Evolutionary conservation across 2,888 invertebrate genomes (phyloP).

Genomic region (Eilema caniola): DNA sequence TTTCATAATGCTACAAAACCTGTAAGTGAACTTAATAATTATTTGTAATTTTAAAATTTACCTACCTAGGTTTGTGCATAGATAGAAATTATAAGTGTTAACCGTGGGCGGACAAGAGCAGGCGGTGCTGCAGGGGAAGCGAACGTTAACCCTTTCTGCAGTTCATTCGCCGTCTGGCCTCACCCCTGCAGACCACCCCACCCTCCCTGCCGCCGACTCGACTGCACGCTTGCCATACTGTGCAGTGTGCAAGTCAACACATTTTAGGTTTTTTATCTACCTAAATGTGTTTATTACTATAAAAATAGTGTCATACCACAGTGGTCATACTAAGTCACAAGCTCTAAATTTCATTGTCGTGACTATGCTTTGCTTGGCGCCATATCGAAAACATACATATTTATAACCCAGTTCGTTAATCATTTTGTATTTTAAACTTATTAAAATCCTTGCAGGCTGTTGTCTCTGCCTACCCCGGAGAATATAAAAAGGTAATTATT

Average conservation of each 20-base stretch:
- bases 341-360: too few relatives aligned
- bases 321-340: too few relatives aligned
- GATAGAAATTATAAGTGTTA: conserved; percentile 57
- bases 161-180: conserved; percentile 88
- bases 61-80: conserved; percentile 45
- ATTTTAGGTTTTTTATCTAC: conserved; percentile 52
- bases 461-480: too few relatives aligned
- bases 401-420: too few relatives aligned
- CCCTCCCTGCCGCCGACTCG: conserved; percentile 70
- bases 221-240: conserved; percentile 75
- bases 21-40: too few relatives aligned
- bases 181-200: conserved; percentile 79
- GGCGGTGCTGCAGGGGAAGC: conserved; percentile 85
- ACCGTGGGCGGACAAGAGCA: conserved; percentile 77
- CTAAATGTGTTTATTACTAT: background rate
- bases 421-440: too few relatives aligned
- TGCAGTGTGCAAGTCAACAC: conserved; percentile 74
- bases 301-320: background rate
- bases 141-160: conserved; percentile 87
- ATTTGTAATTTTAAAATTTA: background rate
- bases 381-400: too few relatives aligned
- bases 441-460: too few relatives aligned
- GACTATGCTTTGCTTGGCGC: too few relatives aligned
- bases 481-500: too few relatives aligned
- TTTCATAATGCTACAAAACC: too few relatives aligned